Evolutionary conservation across 2,797 vertebrate species (phyloP).

Genomic region (Ctenopoma kingsleyae): DNA sequence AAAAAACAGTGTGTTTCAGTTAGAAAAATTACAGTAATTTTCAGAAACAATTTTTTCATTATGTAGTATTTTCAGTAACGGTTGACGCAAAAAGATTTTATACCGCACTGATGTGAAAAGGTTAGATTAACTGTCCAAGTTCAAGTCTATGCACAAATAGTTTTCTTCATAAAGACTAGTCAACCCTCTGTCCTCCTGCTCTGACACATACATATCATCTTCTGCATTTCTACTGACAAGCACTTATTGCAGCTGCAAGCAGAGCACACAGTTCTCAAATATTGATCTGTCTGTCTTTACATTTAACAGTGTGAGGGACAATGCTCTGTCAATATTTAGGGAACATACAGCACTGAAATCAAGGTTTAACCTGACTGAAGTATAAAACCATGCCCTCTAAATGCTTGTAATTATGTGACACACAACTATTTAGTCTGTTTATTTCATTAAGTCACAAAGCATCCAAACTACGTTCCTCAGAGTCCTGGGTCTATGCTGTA

Average conservation of each 20-base stretch:
- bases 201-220: conserved; percentile 16
- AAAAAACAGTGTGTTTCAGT: too few species aligned
- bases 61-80: not conserved
- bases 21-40: not conserved
- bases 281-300: conserved; percentile 61
- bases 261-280: conserved; percentile 34
- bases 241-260: conserved; percentile 5
- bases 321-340: conserved; percentile 62
- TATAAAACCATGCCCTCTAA: not conserved
- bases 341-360: conserved; percentile 40
- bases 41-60: not conserved
- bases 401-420: not conserved
- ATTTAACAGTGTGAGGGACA: conserved; percentile 55
- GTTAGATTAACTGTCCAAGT: conserved; percentile 4
- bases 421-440: not conserved
- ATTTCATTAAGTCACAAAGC: not conserved
- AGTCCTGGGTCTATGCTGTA: not conserved
- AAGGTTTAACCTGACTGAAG: conserved; percentile 29
- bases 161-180: conserved; percentile 1
- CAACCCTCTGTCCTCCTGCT: conserved; percentile 13
- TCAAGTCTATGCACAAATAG: not conserved
- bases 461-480: not conserved
- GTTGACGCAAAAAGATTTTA: not conserved
- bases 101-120: conserved; percentile 4
- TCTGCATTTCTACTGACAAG: not conserved